Evolutionary conservation across 2,797 vertebrate species (phyloP).

Genomic region (Leuciscus waleckii): DNA sequence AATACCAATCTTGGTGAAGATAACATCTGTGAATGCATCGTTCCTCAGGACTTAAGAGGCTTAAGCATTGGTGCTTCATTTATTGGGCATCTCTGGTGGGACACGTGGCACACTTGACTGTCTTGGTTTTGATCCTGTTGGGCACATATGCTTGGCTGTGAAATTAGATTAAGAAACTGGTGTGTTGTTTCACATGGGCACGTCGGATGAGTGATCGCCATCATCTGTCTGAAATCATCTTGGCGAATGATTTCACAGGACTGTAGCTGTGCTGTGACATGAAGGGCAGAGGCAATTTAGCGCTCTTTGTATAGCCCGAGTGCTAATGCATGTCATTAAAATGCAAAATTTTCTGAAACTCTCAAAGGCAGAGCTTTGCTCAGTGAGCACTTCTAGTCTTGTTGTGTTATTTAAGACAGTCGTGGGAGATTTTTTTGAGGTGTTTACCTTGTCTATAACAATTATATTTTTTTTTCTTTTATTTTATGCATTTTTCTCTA

Average conservation of each 20-base stretch:
- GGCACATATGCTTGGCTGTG: slow-evolving; percentile 79
- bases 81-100: slow-evolving; percentile 74
- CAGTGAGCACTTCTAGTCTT: not conserved
- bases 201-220: not conserved
- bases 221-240: slow-evolving; percentile 24
- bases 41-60: slow-evolving; percentile 73
- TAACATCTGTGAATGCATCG: slow-evolving; percentile 64
- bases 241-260: slow-evolving; percentile 4
- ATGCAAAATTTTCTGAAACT: not conserved
- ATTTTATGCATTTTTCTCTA: not conserved
- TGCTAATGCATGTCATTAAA: slow-evolving; percentile 38
- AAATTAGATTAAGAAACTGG: slow-evolving; percentile 77
- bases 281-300: slow-evolving; percentile 34
- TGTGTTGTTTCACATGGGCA: slow-evolving; percentile 30
- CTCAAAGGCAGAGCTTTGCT: not conserved
- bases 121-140: slow-evolving; percentile 80
- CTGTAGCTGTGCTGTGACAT: slow-evolving; percentile 11
- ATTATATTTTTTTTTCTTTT: not conserved
- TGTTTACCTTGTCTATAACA: not conserved
- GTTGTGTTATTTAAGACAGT: slow-evolving; percentile 11
- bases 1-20: slow-evolving; percentile 63
- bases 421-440: not conserved
- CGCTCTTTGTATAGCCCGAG: slow-evolving; percentile 15
- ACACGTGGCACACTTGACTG: slow-evolving; percentile 71
- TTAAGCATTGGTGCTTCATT: slow-evolving; percentile 70